Evolutionary conservation across 2,888 invertebrate species (phyloP).

Genomic region (Diploptera punctata): DNA sequence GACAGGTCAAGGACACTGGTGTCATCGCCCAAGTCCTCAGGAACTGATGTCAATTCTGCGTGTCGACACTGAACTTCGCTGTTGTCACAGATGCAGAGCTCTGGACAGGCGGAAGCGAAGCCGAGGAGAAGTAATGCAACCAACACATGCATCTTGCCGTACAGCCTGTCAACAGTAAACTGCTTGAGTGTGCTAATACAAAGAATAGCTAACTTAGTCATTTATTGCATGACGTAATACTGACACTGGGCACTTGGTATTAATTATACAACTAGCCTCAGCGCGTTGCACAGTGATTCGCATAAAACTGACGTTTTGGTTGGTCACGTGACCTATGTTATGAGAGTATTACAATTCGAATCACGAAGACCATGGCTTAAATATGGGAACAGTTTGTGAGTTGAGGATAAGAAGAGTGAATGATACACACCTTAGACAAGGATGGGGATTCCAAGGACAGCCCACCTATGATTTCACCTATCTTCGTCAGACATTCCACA

Average conservation of each 20-base stretch:
- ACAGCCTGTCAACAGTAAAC: conserved; percentile 14
- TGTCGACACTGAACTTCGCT: background rate
- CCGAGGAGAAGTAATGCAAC: no score
- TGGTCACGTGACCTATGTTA: background rate
- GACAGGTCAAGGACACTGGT: background rate
- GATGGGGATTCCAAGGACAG: background rate
- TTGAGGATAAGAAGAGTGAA: background rate
- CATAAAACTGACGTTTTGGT: no score
- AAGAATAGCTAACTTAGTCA: background rate
- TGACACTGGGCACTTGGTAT: background rate
- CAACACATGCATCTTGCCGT: no score
- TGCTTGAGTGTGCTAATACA: background rate
- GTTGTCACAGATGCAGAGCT: background rate
- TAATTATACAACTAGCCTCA: background rate
- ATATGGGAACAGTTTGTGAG: background rate
- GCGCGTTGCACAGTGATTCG: no score
- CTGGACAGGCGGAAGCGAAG: background rate
- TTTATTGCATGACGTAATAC: conserved; percentile 4
- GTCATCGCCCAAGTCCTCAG: background rate
- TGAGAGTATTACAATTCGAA: background rate
- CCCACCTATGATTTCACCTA: background rate
- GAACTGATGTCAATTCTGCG: background rate
- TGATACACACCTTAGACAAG: background rate
- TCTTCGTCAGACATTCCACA: background rate
- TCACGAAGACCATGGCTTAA: background rate